These are phyloP conservation scores for Cariama cristata DNA, from an alignment of 2,113 vertebrate species.

Conservation along the genomic window DNA sequence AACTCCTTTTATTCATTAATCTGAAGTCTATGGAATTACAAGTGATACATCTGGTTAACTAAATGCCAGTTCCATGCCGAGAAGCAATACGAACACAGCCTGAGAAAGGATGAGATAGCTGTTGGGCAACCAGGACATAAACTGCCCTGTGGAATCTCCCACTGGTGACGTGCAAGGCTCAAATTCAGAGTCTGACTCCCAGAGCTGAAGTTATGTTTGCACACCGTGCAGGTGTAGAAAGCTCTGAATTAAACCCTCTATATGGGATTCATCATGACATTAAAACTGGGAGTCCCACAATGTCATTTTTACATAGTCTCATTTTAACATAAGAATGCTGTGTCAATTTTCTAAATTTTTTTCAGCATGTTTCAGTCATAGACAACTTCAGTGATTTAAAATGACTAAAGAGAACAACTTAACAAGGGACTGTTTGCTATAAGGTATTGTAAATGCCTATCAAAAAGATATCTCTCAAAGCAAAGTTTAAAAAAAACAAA, in stretches of 20 bases:
- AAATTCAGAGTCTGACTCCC: neutral
- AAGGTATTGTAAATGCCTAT: neutral
- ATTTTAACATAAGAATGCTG: neutral
- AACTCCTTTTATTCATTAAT: neutral
- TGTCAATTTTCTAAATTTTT: neutral
- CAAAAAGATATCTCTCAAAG: neutral
- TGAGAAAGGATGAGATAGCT: neutral
- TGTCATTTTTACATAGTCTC: neutral
- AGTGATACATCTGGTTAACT: neutral
- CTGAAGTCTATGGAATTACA: neutral
- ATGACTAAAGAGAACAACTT: neutral
- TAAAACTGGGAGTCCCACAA: neutral
- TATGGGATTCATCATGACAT: neutral
- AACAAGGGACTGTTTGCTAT: neutral
- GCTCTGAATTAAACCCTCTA: neutral
- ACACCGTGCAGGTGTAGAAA: neutral
- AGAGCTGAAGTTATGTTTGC: neutral
- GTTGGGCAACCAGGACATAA: neutral
- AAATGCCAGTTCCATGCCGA: neutral
- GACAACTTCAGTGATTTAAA: neutral
- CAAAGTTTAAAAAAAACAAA: neutral
- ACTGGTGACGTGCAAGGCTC: neutral
- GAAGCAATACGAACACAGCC: neutral
- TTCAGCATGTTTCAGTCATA: neutral
- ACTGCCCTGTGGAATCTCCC: neutral